These are phyloP conservation scores for Vidua chalybeata DNA, from an alignment of 2,113 vertebrate genomes.

Conservation along the genomic window DNA sequence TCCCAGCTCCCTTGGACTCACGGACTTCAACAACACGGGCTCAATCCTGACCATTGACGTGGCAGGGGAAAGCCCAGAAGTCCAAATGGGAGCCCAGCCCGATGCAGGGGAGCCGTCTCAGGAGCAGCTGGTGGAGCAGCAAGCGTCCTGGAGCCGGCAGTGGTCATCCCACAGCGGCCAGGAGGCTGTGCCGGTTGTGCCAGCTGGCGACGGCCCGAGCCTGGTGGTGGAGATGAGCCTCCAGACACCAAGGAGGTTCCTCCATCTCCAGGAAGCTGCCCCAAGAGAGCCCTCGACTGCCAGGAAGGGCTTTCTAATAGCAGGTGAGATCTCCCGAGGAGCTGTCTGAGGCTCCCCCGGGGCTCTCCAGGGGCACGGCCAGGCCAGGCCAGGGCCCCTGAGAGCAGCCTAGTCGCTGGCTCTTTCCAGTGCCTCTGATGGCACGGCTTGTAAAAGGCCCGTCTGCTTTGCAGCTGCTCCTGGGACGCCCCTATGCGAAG, in stretches of 20 bases:
- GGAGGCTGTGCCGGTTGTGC: background rate
- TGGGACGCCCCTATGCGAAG: no score
- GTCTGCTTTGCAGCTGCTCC: no score
- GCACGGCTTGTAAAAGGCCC: no score
- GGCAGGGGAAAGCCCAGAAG: background rate
- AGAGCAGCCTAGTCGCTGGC: no score
- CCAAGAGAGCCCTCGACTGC: fast-evolving
- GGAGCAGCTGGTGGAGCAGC: background rate
- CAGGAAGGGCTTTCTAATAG: no score
- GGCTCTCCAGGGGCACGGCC: background rate
- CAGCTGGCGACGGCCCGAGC: no score
- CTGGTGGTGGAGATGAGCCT: background rate
- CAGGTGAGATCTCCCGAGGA: background rate
- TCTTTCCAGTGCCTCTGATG: no score
- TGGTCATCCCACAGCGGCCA: background rate
- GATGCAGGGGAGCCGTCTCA: no score
- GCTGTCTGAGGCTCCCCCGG: background rate
- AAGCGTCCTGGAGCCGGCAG: background rate
- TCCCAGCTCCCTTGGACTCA: background rate
- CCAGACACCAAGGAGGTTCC: no score
- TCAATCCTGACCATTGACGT: fast-evolving
- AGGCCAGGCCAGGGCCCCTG: no score
- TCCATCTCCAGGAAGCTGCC: background rate
- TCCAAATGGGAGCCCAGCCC: background rate
- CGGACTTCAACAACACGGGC: fast-evolving